Percentiles rank a stretch among this genome's conserved stretches.
phyloP scores from a whole-genome alignment of 2,113 vertebrate species.

The Eolophus roseicapilla region DNA sequence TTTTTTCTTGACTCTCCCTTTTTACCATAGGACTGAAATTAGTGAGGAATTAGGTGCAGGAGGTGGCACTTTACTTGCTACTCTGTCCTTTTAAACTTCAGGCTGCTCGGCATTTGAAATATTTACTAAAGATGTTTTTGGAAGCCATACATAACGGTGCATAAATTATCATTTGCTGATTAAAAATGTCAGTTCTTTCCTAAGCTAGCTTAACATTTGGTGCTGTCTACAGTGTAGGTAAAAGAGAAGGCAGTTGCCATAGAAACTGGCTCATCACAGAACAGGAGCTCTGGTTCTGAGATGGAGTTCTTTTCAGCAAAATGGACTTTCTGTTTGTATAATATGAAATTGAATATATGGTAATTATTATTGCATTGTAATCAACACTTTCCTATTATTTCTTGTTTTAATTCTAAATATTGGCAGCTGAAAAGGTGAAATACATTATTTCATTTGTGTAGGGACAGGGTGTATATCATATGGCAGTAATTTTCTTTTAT shows the following conservation, averaged over 20 bases:
- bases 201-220: conserved; percentile 29
- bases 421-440: neutral
- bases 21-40: neutral
- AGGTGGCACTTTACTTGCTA: neutral
- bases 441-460: neutral
- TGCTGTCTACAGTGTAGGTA: conserved; percentile 15
- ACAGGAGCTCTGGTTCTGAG: conserved; percentile 47
- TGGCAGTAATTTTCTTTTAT: neutral
- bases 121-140: neutral
- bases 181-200: too few relatives aligned
- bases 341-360: neutral
- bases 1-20: neutral
- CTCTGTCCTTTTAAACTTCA: neutral
- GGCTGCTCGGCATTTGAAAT: neutral
- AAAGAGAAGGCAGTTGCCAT: conserved; percentile 74
- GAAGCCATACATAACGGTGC: neutral
- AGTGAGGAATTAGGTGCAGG: neutral
- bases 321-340: conserved; percentile 40
- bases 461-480: neutral
- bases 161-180: conserved; percentile 34
- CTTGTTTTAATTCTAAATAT: neutral
- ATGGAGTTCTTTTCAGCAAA: conserved; percentile 62
- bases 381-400: neutral
- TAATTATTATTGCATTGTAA: neutral
- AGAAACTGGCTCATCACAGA: conserved; percentile 71